These are phyloP conservation scores for Platypus cylindrus DNA, from an alignment of 2,888 invertebrate species.

Conservation along the genomic window DNA sequence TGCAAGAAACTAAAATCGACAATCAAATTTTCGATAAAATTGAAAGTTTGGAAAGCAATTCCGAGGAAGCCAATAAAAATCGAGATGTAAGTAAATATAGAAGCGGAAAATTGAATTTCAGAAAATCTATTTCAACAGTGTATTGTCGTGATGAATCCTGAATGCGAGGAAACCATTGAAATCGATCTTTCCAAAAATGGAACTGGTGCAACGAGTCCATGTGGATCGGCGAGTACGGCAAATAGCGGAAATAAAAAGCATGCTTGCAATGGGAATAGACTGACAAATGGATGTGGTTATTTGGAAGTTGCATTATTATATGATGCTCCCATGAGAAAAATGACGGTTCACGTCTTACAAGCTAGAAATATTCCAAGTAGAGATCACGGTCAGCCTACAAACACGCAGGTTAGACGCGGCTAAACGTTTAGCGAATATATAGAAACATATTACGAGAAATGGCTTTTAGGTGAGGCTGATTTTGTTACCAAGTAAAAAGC, in stretches of 20 bases:
- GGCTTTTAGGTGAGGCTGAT: slow-evolving; percentile 63
- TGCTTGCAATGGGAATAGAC: slow-evolving; percentile 4
- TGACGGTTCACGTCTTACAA: slow-evolving; percentile 85
- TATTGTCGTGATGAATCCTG: slow-evolving; percentile 39
- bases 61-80: slow-evolving; percentile 46
- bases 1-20: slow-evolving; percentile 55
- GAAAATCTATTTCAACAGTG: slow-evolving; percentile 29
- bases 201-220: slow-evolving; percentile 8
- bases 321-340: slow-evolving; percentile 80
- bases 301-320: slow-evolving; percentile 81
- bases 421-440: not conserved
- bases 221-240: not conserved
- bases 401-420: slow-evolving; percentile 55
- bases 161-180: slow-evolving; percentile 31
- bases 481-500: slow-evolving; percentile 82
- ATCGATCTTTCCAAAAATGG: slow-evolving; percentile 15
- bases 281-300: slow-evolving; percentile 53
- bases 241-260: too few relatives aligned
- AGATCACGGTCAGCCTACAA: slow-evolving; percentile 53
- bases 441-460: not conserved
- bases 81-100: slow-evolving; percentile 48
- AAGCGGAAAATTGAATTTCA: not conserved
- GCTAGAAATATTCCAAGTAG: slow-evolving; percentile 67
- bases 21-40: slow-evolving; percentile 32
- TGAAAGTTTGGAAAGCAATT: slow-evolving; percentile 28